These are phyloP conservation scores for Coleophora flavipennella DNA, from an alignment of 2,888 invertebrate genomes.

Conservation along the genomic window DNA sequence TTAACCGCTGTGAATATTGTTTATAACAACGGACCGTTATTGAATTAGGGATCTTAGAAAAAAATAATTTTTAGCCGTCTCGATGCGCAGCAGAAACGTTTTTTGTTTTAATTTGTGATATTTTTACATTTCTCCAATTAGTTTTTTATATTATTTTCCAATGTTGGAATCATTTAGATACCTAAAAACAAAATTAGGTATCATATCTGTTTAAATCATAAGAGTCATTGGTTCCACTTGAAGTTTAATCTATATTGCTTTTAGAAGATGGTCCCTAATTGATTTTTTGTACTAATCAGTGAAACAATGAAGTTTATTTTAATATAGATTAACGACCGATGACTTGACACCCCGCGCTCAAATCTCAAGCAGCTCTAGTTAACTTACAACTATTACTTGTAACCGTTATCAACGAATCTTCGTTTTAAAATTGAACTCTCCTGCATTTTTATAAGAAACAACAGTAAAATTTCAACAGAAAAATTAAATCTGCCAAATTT, in stretches of 20 bases:
- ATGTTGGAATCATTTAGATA: too few relatives aligned
- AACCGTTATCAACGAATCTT: conserved; percentile 7
- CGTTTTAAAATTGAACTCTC: conserved; percentile 13
- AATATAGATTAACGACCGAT: conserved; percentile 68
- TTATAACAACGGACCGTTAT: conserved; percentile 20
- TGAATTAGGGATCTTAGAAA: conserved; percentile 33
- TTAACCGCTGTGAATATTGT: conserved; percentile 54
- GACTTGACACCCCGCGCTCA: conserved; percentile 59
- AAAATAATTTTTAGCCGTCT: conserved; percentile 4
- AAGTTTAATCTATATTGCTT: too few relatives aligned
- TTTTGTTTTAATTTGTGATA: too few relatives aligned
- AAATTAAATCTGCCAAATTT: conserved; percentile 23
- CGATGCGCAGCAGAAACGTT: too few relatives aligned
- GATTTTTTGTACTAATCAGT: conserved; percentile 47
- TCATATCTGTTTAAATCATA: too few relatives aligned
- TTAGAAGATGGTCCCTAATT: conserved; percentile 30
- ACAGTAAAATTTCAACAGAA: conserved; percentile 9
- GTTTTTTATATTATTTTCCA: too few relatives aligned
- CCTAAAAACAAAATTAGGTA: too few relatives aligned
- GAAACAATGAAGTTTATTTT: conserved; percentile 67
- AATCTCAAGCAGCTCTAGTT: conserved; percentile 27
- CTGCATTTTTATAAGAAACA: conserved; percentile 10
- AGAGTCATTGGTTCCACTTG: too few relatives aligned
- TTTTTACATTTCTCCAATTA: too few relatives aligned
- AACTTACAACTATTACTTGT: conserved; percentile 15